A percentile compares a stretch with the other conserved stretches of the same genome.
Evolutionary conservation across 2,888 invertebrate species (phyloP).

Genomic region (Ectobius pallidus): DNA sequence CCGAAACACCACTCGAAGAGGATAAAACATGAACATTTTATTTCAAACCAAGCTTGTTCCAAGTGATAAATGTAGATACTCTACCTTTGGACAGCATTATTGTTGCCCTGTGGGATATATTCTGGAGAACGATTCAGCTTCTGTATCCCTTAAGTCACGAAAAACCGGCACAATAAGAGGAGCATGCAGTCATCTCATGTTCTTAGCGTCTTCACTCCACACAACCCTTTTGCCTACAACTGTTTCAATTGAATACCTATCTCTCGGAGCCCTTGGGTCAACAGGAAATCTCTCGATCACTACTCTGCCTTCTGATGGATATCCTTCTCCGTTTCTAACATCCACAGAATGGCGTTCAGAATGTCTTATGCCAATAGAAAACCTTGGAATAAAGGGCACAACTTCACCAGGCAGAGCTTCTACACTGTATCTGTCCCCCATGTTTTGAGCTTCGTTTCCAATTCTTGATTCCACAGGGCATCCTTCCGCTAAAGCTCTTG

Average conservation of each 20-base stretch:
- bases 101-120: conserved; percentile 11
- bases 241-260: neutral
- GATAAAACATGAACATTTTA: neutral
- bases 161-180: conserved; percentile 26
- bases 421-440: neutral
- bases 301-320: neutral
- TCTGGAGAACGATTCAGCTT: too few relatives aligned
- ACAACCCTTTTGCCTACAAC: neutral
- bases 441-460: neutral
- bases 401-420: neutral
- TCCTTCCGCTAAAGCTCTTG: neutral
- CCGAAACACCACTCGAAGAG: neutral
- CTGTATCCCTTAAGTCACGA: conserved; percentile 4
- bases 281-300: neutral
- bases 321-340: neutral
- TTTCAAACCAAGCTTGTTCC: neutral
- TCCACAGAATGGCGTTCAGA: neutral
- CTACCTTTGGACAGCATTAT: neutral
- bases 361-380: conserved; percentile 13
- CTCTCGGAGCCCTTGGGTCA: neutral
- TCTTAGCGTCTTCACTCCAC: conserved; percentile 20
- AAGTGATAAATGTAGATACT: conserved; percentile 13
- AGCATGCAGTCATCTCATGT: conserved; percentile 23
- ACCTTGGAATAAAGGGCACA: neutral
- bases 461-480: neutral